Base-by-base conservation (phyloP, 1,140 invertebrate species). In the Heliconius eleuchia region DNA sequence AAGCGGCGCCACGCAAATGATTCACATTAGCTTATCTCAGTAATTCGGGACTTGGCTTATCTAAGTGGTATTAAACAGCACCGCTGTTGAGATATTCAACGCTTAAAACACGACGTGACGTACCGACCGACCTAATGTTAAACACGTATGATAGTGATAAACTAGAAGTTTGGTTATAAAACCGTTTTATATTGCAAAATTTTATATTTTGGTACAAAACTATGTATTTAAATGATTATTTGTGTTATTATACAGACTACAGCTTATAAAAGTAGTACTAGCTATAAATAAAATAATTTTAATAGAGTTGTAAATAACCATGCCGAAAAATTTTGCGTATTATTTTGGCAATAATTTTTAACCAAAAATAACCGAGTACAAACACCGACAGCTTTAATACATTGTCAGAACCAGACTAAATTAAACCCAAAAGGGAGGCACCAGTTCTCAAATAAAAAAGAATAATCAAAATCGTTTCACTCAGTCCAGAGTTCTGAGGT, bases 1-100 rank as follows among this genome's bases (percentile, higher is more conserved):
- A 78, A 78, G 71, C 77, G 27, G 52, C 52, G 71, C 55, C 39
- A 50, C 73, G 70, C 71, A 78, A 90, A 90, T 87, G 85, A 85
- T 83, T 80, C 83, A 86, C 87, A 89, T 91, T 89, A 87, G 83
- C 85, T 83, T 89, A 91, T 91, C 89, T 88, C 37, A 73, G 77
- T 80, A 81, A 87, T 85, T 88, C 84, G 83, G 84, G 81, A 85
- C 86, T 84, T 82, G 74, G 72, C 87, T 90, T 90, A 90, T 90
- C 88, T 86, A 70, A 83, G 80, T 81, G 80, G 80, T 86, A 86
- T 73, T 78, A 79, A 81, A 78, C 70, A 78, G 66, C 37, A 55
- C 70, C 27, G 76, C 57, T 42, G 71, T 73, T 57, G 76, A 78
- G 71, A 78, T 73, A 73, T 78, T 42, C 23, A 46, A 23, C 50